Evolutionary conservation across 2,888 invertebrate genomes (phyloP), one percentile per base, ranked within the genome.

Genomic region (Zelleria hepariella): DNA sequence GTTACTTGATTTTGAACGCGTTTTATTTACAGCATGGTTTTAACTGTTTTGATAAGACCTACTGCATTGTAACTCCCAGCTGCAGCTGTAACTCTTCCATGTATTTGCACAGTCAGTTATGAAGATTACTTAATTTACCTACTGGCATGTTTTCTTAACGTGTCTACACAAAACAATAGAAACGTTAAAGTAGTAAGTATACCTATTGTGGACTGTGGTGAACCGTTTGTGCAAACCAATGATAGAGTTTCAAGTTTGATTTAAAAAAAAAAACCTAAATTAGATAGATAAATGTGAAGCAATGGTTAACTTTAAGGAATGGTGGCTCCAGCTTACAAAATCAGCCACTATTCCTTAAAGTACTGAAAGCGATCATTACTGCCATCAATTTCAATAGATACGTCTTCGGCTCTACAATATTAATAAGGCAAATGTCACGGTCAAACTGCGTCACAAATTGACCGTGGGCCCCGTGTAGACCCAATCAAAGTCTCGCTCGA

Each of bases 391-490:
- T 15, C 32, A 1, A 42, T 5, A 42, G 15, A 2, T 2, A 2
- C 32, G 10, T 15, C 32, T 15, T 42, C 32, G 15, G n/a, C 15
- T 10, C 15, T 15, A 42, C 15, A 42, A 42, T 53, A 15, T 15
- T 10, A 18, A 54, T 26, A 58, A 21, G 26, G 42, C 42, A 51
- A 58, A 60, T 58, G 58, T 27, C 60, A 58, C 62, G 62, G 60
- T n/a, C 42, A 48, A 58, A 56, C 27, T 67, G 71, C 63, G 63
- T 60, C 66, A 65, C 68, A 73, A 74, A 74, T 78, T 67, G 66
- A 77, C 70, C 78, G 72, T 72, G 67, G 62, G 59, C 57, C 65
- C 66, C 61, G 58, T 62, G 61, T 58, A 57, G 57, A 61, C 23
- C 53, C 53, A 24, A 53, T 24, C 15, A 4, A 24, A 24, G 53